These are phyloP conservation scores for Erinaceus europaeus DNA, from an alignment of 2,113 vertebrate genomes.

Conservation along the genomic window DNA sequence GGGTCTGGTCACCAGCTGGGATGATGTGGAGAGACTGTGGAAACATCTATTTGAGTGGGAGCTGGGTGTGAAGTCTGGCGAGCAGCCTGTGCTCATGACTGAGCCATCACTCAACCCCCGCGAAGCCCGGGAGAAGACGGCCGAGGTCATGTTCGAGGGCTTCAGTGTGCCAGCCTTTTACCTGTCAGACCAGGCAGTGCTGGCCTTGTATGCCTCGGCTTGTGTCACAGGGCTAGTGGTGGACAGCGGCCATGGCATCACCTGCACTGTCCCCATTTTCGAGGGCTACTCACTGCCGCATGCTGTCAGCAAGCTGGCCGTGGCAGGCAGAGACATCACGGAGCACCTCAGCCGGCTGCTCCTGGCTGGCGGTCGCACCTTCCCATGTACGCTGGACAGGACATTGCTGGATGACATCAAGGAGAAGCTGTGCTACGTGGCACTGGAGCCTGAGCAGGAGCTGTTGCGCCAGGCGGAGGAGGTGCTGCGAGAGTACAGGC, in stretches of 20 bases:
- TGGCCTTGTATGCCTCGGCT: constrained; percentile 72
- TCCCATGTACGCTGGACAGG: constrained; percentile 65
- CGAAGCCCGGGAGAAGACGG: constrained; percentile 70
- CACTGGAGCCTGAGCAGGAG: constrained; percentile 55
- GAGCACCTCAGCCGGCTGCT: constrained; percentile 77
- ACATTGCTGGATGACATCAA: constrained; percentile 72
- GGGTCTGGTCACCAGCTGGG: constrained; percentile 64
- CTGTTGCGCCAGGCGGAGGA: constrained; percentile 26
- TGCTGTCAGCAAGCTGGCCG: constrained; percentile 66
- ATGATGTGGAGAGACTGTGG: constrained; percentile 67
- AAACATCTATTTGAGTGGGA: constrained; percentile 63
- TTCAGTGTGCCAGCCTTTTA: constrained; percentile 77
- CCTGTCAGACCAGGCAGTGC: constrained; percentile 69
- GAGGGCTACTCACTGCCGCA: constrained; percentile 78
- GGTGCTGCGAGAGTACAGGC: constrained; percentile 2
- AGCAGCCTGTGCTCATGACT: constrained; percentile 69
- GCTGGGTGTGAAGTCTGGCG: constrained; percentile 64
- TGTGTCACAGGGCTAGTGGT: constrained; percentile 75
- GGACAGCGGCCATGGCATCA: constrained; percentile 74
- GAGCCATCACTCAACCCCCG: constrained; percentile 76
- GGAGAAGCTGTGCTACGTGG: constrained; percentile 79
- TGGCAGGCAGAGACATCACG: constrained; percentile 74
- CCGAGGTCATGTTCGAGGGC: constrained; percentile 75
- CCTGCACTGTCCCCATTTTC: constrained; percentile 73
- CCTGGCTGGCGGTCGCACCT: constrained; percentile 58